These are phyloP conservation scores for Pterostichus niger DNA, from an alignment of 2,888 invertebrate species.

Conservation along the genomic window DNA sequence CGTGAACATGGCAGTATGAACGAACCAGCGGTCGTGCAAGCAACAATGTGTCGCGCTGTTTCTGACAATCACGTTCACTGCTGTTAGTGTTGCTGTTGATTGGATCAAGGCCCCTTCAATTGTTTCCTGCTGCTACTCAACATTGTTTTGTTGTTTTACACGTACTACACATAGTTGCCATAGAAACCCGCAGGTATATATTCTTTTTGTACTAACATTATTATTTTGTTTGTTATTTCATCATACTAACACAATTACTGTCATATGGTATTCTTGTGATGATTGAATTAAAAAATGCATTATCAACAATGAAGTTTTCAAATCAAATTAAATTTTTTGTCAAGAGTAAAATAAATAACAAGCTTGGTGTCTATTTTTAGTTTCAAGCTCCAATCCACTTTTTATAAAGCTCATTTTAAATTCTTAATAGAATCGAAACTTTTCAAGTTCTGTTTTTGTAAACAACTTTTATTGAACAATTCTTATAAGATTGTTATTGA, in stretches of 20 bases:
- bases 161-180: background rate
- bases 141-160: background rate
- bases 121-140: background rate
- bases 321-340: too few species aligned
- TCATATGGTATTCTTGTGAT: too few species aligned
- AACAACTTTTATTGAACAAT: background rate
- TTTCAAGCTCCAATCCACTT: background rate
- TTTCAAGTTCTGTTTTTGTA: background rate
- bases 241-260: too few species aligned
- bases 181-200: background rate
- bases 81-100: background rate
- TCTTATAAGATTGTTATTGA: background rate
- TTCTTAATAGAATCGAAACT: background rate
- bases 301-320: background rate
- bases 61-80: background rate
- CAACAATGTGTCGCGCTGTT: slow-evolving; percentile 4
- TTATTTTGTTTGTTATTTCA: background rate
- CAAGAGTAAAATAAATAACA: too few species aligned
- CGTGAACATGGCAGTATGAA: background rate
- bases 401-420: background rate
- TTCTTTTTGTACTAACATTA: background rate
- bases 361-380: background rate
- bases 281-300: too few species aligned
- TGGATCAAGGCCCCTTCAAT: slow-evolving; percentile 10
- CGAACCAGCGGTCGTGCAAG: background rate